Base-by-base conservation (phyloP, 2,888 invertebrate species). In the Smittia sp. region DNA sequence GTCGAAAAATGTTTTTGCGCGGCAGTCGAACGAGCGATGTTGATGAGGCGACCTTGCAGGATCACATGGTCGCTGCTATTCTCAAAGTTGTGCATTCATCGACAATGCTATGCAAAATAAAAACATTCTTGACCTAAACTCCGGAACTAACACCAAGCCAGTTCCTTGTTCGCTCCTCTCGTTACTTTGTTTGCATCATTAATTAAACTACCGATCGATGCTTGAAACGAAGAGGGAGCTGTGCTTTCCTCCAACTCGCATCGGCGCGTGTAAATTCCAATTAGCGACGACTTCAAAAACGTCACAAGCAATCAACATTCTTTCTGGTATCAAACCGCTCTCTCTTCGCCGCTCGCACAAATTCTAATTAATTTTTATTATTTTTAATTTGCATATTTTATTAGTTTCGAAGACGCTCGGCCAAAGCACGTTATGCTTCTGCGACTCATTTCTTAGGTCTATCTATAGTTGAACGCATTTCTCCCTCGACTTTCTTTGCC, bases 91-190 rank as follows among this genome's bases (percentile, higher is more conserved):
- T 20, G 7, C 6, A 9, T 58, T 20, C 58, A 18, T 18, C 11
- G 46, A 46, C 15, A 46, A 13, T 46, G n/a, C 46, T 22, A 20
- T 20, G 22, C 20, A 58, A 58, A 58, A 46, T 15, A 58, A 58
- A 41, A 69, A 24, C 69, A 69, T 69, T 69, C 69, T 69, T 69
- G 69, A 69, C 69, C 69, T 69, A 69, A 69, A 52, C 69, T 54
- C 69, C n/a, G 20, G 39, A 18, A 39, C 11, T 25, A 68, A 68
- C 38, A 38, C 68, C 68, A 46, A 68, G 41, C 46, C 39, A 39
- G 18, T 63, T 67, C 67, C 32, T 67, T 67, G 18, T 66, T 66
- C 41, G 39, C 67, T 7, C 27, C n/a, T 41, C 39, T 39, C 67
- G 46, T 46, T 46, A n/a, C 32, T 32, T 32, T 32, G 32, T 32